Conservation (phyloP, 2,113 vertebrate species). For the Dipodomys spectabilis region DNA sequence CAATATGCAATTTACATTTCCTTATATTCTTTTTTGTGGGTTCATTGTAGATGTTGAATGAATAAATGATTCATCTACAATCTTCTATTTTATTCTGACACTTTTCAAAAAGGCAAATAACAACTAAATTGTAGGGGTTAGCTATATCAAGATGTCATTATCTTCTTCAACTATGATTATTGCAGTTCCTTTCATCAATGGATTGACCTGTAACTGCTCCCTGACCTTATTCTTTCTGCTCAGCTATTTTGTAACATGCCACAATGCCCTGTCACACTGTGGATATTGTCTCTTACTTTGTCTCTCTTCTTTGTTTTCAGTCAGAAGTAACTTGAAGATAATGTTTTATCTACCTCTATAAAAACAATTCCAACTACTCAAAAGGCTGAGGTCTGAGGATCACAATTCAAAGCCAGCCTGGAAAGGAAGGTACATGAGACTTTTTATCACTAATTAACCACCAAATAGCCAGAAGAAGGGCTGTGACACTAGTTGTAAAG, state of each 20-base stretch:
- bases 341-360: not conserved
- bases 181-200: not conserved
- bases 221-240: not conserved
- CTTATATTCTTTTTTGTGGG: not conserved
- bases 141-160: not conserved
- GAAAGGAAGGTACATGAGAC: no score
- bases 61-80: not conserved
- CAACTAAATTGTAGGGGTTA: not conserved
- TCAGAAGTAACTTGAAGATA: not conserved
- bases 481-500: no score
- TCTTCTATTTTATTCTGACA: not conserved
- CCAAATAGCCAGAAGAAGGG: no score
- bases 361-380: not conserved
- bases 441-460: no score
- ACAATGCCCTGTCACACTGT: not conserved
- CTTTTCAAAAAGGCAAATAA: not conserved
- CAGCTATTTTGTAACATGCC: not conserved
- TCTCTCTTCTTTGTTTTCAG: not conserved
- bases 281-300: not conserved
- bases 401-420: no score
- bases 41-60: not conserved
- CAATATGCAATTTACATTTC: not conserved
- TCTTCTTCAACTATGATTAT: not conserved
- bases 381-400: no score
- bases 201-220: not conserved